These are phyloP conservation scores for Numida meleagris DNA, from an alignment of 2,113 vertebrate species.

Conservation along the genomic window DNA sequence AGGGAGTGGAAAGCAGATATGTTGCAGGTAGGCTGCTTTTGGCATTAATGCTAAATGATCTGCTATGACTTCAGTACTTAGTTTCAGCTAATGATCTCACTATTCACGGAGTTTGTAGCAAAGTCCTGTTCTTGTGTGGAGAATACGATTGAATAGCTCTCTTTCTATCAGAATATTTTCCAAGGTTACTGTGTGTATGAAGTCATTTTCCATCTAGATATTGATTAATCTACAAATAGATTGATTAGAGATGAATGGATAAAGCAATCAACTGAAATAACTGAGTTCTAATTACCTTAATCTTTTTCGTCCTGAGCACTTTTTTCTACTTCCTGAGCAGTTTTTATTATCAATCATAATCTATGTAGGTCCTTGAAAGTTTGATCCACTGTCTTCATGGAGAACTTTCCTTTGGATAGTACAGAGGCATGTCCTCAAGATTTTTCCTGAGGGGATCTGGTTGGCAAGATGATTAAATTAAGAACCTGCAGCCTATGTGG, in stretches of 20 bases:
- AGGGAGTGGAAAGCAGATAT: background rate
- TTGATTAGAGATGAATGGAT: background rate
- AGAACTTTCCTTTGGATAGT: background rate
- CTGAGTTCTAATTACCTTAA: background rate
- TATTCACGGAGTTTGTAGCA: background rate
- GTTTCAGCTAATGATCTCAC: background rate
- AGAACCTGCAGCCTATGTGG: background rate
- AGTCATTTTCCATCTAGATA: background rate
- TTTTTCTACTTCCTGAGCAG: too few relatives aligned
- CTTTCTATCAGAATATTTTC: background rate
- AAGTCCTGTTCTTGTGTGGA: background rate
- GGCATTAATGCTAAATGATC: background rate
- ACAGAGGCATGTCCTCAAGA: background rate
- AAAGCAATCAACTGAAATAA: background rate
- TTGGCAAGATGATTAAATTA: conserved; percentile 24
- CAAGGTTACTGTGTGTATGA: background rate
- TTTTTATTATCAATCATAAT: background rate
- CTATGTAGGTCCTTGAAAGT: background rate
- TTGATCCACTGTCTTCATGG: background rate
- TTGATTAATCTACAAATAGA: background rate
- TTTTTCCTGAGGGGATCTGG: background rate
- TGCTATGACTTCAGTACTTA: background rate
- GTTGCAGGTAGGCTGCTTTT: background rate
- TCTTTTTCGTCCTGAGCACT: background rate
- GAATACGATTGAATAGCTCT: background rate